Evolutionary conservation across 2,888 invertebrate species (phyloP), one percentile per base, ranked within the genome.

Genomic region (Pseudococcus longispinus): DNA sequence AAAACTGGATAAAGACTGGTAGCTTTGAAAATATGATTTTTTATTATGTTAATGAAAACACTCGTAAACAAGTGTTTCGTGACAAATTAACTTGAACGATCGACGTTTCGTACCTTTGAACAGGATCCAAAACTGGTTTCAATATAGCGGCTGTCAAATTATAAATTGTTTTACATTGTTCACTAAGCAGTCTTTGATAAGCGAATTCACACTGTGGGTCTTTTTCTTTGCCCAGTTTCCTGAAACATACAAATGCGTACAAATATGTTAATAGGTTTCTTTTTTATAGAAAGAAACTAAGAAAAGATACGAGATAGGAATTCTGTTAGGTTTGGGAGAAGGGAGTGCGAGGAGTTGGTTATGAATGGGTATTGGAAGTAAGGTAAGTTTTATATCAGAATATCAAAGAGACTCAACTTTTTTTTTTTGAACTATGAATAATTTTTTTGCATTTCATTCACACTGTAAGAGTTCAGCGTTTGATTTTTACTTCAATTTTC

Each of bases 141-240:
- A 85, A 77, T 32, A 85, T 77, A 18, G 85, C 32, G 18, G 85
- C 23, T 42, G 87, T 83, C 87, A 87, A 70, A 65, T 87, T 87
- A 51, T 87, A 87, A 70, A 83, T 20, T 37, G 82, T 82, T 70
- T 65, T 82, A 37, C 87, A 87, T 42, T 87, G 87, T 83, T 87
- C 87, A n/a, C 15, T 87, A 44, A 83, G 83, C 83, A 87, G 83
- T 83, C 87, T 87, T 87, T 87, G 87, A 70, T 83, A 87, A 5
- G 87, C 83, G 29, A 32, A 87, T 87, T 83, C 65, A 60, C 87
- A 87, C 65, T 37, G 42, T 70, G 55, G 83, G 26, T 87, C 87
- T 87, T 87, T 87, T 83, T 87, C 87, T 65, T 60, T 83, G 82
- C 87, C 82, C 87, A 87, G 29, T 87, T 87, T 83, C 87, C 87